These are phyloP conservation scores for Strix aluco DNA, from an alignment of 2,113 vertebrate genomes.

Conservation along the genomic window DNA sequence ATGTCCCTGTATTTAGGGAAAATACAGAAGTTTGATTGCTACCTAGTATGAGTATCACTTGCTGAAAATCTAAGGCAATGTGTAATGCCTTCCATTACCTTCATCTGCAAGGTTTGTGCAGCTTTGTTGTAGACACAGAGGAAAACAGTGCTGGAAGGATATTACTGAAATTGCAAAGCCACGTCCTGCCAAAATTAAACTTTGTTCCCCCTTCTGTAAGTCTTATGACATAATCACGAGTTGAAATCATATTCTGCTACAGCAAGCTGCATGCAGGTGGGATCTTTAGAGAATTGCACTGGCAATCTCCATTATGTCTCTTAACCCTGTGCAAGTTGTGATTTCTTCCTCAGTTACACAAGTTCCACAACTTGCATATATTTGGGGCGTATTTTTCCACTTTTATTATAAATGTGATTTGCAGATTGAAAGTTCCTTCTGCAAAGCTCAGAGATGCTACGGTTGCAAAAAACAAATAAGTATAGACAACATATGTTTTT, in stretches of 20 bases:
- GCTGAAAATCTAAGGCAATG: background rate
- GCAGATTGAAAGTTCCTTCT: background rate
- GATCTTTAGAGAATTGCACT: background rate
- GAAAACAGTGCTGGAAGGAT: background rate
- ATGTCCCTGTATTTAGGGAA: background rate
- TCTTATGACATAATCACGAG: background rate
- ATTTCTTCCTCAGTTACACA: background rate
- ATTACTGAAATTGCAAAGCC: background rate
- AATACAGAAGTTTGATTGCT: background rate
- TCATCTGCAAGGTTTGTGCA: background rate
- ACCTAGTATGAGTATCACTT: background rate
- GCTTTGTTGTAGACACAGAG: fast-evolving
- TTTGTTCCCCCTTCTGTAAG: background rate
- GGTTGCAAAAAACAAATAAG: background rate
- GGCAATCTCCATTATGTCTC: background rate
- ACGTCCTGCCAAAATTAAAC: background rate
- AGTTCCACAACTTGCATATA: background rate
- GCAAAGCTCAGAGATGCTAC: background rate
- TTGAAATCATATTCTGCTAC: background rate
- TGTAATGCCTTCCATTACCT: background rate
- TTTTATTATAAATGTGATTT: background rate
- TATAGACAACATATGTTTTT: background rate
- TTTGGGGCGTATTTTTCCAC: background rate
- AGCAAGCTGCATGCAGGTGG: background rate
- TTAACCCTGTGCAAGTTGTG: background rate